phyloP scores from a whole-genome alignment of 2,888 invertebrate species.

The Drosophila affinis region DNA sequence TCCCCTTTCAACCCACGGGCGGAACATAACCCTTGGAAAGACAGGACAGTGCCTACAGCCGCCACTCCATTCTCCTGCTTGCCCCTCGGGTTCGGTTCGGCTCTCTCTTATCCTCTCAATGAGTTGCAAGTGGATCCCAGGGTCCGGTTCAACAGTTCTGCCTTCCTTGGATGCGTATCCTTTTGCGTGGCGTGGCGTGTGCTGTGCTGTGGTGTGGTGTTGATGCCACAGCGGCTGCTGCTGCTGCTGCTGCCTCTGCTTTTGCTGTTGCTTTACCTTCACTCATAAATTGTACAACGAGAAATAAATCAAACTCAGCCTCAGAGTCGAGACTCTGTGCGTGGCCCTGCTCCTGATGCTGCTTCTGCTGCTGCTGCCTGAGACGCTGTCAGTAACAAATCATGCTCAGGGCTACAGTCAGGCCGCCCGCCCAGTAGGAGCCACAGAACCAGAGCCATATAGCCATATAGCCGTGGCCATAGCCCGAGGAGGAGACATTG shows the following conservation, averaged over 20 bases:
- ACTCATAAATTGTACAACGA: slow-evolving; percentile 77
- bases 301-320: slow-evolving; percentile 80
- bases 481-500: slow-evolving; percentile 39
- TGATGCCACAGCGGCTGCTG: slow-evolving; percentile 1
- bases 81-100: no score
- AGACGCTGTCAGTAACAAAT: slow-evolving; percentile 78
- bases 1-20: slow-evolving; percentile 20
- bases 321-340: slow-evolving; percentile 40
- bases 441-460: slow-evolving; percentile 23
- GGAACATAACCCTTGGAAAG: slow-evolving; percentile 39
- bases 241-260: slow-evolving; percentile 11
- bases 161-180: slow-evolving; percentile 20
- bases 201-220: slow-evolving; percentile 4
- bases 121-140: slow-evolving; percentile 33
- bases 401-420: slow-evolving; percentile 74
- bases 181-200: background rate
- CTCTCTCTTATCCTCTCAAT: slow-evolving; percentile 25
- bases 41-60: slow-evolving; percentile 14
- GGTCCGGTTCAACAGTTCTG: slow-evolving; percentile 22
- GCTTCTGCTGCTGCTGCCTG: slow-evolving; percentile 56
- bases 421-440: slow-evolving; percentile 49
- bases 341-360: slow-evolving; percentile 2
- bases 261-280: slow-evolving; percentile 64
- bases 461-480: slow-evolving; percentile 33
- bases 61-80: no score